Evolutionary conservation across 2,888 invertebrate species (phyloP).

Genomic region (Carabus problematicus): DNA sequence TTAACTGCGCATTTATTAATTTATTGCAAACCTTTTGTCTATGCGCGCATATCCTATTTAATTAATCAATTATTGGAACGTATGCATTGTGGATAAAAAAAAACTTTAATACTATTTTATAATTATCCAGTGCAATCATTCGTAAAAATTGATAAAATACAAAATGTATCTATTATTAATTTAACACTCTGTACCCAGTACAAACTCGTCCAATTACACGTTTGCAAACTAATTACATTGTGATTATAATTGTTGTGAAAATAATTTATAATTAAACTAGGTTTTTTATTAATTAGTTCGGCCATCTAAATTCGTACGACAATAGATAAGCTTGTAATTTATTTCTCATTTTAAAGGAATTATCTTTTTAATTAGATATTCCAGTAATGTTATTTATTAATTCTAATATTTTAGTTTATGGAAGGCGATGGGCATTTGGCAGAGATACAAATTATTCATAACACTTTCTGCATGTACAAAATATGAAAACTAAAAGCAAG

Average conservation of each 20-base stretch:
- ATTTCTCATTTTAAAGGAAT: constrained; percentile 1
- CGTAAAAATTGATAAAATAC: constrained; percentile 32
- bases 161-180: constrained; percentile 37
- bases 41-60: too few relatives aligned
- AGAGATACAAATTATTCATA: too few relatives aligned
- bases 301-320: not conserved
- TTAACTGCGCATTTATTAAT: too few relatives aligned
- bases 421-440: too few relatives aligned
- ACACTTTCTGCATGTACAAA: too few relatives aligned
- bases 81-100: not conserved
- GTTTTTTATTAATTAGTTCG: not conserved
- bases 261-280: constrained; percentile 31
- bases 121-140: constrained; percentile 26
- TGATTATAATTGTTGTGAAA: constrained; percentile 27
- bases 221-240: constrained; percentile 29
- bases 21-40: too few relatives aligned
- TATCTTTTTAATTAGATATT: not conserved
- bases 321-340: not conserved
- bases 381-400: not conserved
- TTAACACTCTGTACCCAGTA: constrained; percentile 28
- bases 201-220: constrained; percentile 19
- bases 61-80: too few relatives aligned
- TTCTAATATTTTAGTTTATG: too few relatives aligned
- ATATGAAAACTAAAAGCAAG: too few relatives aligned
- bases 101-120: constrained; percentile 18